phyloP scores from a whole-genome alignment of 2,888 invertebrate species.

The Luperina testacea region DNA sequence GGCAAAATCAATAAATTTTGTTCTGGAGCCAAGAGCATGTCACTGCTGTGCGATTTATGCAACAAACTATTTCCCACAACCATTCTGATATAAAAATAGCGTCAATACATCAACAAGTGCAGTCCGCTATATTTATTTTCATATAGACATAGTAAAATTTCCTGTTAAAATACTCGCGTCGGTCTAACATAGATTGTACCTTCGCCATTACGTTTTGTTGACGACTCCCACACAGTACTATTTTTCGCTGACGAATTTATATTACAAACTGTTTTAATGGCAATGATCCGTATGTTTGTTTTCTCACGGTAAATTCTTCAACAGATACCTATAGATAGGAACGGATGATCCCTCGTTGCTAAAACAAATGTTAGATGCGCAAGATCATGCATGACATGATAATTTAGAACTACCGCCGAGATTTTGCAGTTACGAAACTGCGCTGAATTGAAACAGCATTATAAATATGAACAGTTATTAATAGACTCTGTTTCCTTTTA shows the following conservation, averaged over 20 bases:
- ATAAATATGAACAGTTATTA: constrained; percentile 56
- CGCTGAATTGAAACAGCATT: constrained; percentile 46
- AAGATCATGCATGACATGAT: constrained; percentile 40
- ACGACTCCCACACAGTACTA: constrained; percentile 5
- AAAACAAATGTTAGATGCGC: constrained; percentile 23
- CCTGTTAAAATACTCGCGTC: constrained; percentile 48
- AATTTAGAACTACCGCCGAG: constrained; percentile 42
- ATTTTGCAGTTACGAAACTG: constrained; percentile 51
- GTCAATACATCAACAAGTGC: constrained; percentile 61
- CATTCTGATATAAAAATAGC: constrained; percentile 72
- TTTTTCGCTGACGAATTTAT: neutral
- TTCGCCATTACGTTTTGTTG: constrained; percentile 25
- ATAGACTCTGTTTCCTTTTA: constrained; percentile 52
- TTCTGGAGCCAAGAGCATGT: constrained; percentile 73
- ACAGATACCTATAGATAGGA: constrained; percentile 2
- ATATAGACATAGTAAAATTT: constrained; percentile 54
- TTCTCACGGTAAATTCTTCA: constrained; percentile 2
- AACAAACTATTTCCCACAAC: constrained; percentile 63
- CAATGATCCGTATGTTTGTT: constrained; percentile 36
- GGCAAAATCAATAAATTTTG: constrained; percentile 68
- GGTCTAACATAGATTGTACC: constrained; percentile 35
- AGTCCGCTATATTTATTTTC: constrained; percentile 61
- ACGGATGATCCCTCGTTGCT: constrained; percentile 15
- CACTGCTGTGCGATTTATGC: constrained; percentile 60
- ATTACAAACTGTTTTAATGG: constrained; percentile 16